These are phyloP conservation scores for Himalopsyche kuldschensis DNA, from an alignment of 2,888 invertebrate genomes.

Conservation along the genomic window DNA sequence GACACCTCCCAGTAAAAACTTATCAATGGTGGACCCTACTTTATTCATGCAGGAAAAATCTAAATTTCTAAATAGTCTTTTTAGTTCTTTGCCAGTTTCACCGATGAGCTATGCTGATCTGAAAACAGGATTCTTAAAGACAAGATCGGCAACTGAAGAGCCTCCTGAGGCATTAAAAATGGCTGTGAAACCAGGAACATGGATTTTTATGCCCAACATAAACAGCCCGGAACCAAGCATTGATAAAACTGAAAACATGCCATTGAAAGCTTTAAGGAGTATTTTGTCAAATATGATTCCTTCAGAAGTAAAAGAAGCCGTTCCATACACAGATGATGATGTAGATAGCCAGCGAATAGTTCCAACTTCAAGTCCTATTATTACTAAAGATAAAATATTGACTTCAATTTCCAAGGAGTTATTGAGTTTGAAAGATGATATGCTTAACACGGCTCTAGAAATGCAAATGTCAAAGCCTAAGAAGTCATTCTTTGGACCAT, in stretches of 20 bases:
- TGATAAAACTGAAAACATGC: neutral
- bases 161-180: neutral
- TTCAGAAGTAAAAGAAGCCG: neutral
- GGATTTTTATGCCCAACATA: neutral
- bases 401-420: slow-evolving; percentile 1
- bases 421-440: slow-evolving; percentile 2
- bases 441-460: neutral
- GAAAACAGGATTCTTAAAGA: neutral
- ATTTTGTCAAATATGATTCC: neutral
- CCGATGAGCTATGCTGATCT: neutral
- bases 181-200: neutral
- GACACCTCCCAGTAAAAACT: neutral
- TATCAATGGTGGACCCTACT: neutral
- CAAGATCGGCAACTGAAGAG: neutral
- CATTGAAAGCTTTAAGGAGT: neutral
- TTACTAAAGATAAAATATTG: neutral
- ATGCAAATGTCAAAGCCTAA: neutral
- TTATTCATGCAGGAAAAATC: neutral
- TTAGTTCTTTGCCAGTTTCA: neutral
- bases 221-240: neutral
- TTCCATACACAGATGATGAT: neutral
- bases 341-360: neutral
- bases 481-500: neutral
- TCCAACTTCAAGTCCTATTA: neutral
- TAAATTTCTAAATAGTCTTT: slow-evolving; percentile 1